These are phyloP conservation scores for chimpanzee (Pan troglodytes) DNA, from an alignment of 2,113 vertebrate genomes.

Conservation along the genomic window NHGRI_mPanTro3-v2.1_pri NC_072417.2:38298501-38299000, in stretches of 20 bases:
- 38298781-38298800: slow-evolving; percentile 89
- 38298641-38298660: slow-evolving; percentile 99
- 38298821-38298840: slow-evolving; percentile 95
- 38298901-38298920: slow-evolving; percentile 87
- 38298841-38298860: slow-evolving; percentile 86
- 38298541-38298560: slow-evolving; percentile 99
- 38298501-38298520: slow-evolving; percentile 89
- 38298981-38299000: slow-evolving; percentile 89
- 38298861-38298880: slow-evolving; percentile 84
- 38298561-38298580: slow-evolving; percentile 91
- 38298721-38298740: slow-evolving; percentile 92
- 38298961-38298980: slow-evolving; percentile 91
- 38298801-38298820: slow-evolving; percentile 91
- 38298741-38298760: slow-evolving; percentile 86
- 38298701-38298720: slow-evolving; percentile 87
- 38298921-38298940: slow-evolving; percentile 87
- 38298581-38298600: slow-evolving; percentile 91
- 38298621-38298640: slow-evolving; percentile 99
- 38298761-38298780: slow-evolving; percentile 88
- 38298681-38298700: slow-evolving; percentile 82
- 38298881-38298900: slow-evolving; percentile 87
- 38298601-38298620: slow-evolving; percentile 97
- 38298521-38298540: slow-evolving; percentile 96
- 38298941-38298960: slow-evolving; percentile 89
- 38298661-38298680: slow-evolving; percentile 94